Conservation (phyloP, 2,113 vertebrate genomes). For the Pedionomus torquatus region DNA sequence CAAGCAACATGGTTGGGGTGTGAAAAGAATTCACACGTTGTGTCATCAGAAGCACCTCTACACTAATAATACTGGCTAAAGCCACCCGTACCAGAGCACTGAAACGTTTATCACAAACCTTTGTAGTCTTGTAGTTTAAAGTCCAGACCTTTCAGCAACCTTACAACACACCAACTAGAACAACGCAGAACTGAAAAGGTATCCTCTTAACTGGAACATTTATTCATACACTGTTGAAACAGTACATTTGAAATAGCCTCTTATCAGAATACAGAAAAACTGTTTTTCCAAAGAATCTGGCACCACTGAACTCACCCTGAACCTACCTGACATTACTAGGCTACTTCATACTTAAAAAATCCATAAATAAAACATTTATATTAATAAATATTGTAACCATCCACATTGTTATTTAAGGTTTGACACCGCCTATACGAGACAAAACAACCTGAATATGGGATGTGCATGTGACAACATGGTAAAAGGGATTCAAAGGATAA, state of each 20-base stretch:
- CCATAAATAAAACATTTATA: neutral
- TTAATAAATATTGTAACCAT: neutral
- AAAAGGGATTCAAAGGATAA: conserved; percentile 63
- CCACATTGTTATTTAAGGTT: neutral
- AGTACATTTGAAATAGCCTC: neutral
- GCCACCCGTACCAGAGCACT: neutral
- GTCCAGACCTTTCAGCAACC: neutral
- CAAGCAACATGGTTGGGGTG: neutral
- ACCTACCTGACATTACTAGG: neutral
- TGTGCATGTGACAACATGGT: neutral
- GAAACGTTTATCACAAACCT: neutral
- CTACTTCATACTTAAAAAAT: neutral
- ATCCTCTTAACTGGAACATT: neutral
- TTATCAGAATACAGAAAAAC: neutral
- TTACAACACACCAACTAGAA: neutral
- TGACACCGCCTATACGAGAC: neutral
- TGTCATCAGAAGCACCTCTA: neutral
- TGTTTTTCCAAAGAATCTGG: neutral
- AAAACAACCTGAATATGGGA: neutral
- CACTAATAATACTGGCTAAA: neutral
- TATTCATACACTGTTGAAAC: neutral
- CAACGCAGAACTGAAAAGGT: neutral
- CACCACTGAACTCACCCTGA: neutral
- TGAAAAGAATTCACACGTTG: neutral
- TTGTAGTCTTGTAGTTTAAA: neutral